These are phyloP conservation scores for Ceratina australensis DNA, from an alignment of 1,140 invertebrate genomes.

Conservation along the genomic window DNA sequence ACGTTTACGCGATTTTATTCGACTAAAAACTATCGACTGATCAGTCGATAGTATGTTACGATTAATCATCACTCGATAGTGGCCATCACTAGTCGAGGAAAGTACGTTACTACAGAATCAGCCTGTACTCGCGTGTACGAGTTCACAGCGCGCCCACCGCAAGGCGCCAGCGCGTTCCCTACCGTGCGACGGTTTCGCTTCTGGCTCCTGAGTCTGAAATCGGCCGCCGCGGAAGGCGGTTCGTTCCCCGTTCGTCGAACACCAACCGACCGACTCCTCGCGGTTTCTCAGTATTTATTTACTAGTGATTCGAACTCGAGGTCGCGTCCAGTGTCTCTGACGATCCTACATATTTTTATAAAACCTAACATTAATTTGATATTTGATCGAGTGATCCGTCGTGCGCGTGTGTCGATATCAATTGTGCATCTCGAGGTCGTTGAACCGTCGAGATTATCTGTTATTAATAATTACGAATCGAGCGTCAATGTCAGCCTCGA, in stretches of 20 bases:
- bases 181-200: constrained; percentile 2
- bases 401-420: not conserved
- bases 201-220: constrained; percentile 24
- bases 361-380: too few species aligned
- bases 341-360: too few species aligned
- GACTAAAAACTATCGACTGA: too few species aligned
- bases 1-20: too few species aligned
- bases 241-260: not conserved
- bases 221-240: not conserved
- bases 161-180: constrained; percentile 50
- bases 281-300: too few species aligned
- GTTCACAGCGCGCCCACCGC: constrained; percentile 30
- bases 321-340: too few species aligned
- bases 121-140: constrained; percentile 25
- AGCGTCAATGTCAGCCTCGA: constrained; percentile 28
- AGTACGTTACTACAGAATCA: not conserved
- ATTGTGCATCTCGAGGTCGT: constrained; percentile 1
- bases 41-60: too few species aligned
- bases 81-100: too few species aligned
- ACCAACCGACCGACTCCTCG: too few species aligned
- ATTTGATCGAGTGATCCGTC: not conserved
- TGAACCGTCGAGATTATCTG: constrained; percentile 4
- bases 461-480: not conserved
- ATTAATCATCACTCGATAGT: too few species aligned
- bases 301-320: not conserved